These are phyloP conservation scores for Acanthis flammea DNA, from an alignment of 2,797 vertebrate genomes.

Conservation along the genomic window DNA sequence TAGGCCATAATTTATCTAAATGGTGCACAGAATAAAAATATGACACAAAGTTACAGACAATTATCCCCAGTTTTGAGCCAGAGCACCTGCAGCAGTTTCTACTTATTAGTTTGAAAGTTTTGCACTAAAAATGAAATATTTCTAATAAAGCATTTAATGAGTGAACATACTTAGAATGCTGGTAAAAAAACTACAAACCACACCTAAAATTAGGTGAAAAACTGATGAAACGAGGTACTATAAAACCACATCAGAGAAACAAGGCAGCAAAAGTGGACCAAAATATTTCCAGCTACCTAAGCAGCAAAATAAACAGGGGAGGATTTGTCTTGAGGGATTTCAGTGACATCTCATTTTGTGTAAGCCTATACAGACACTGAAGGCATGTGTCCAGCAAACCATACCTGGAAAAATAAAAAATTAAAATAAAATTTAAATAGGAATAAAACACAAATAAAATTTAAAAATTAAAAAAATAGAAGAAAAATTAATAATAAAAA, in stretches of 20 bases:
- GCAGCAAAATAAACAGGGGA: not conserved
- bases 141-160: not conserved
- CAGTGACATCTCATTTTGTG: not conserved
- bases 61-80: not conserved
- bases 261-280: not conserved
- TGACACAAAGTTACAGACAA: not conserved
- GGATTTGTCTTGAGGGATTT: not conserved
- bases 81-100: not conserved
- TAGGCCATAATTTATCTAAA: not conserved
- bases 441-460: too few relatives aligned
- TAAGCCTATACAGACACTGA: not conserved
- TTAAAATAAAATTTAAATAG: not conserved
- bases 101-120: not conserved
- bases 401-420: rapidly evolving
- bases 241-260: not conserved
- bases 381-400: rapidly evolving
- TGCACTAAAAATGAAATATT: not conserved
- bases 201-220: not conserved
- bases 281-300: not conserved
- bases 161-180: not conserved
- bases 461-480: too few relatives aligned
- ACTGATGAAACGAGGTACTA: rapidly evolving
- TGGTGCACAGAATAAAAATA: not conserved
- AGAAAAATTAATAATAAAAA: too few relatives aligned
- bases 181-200: not conserved